phyloP scores from a whole-genome alignment of 1,140 invertebrate species.

The Bombus sibiricus region DNA sequence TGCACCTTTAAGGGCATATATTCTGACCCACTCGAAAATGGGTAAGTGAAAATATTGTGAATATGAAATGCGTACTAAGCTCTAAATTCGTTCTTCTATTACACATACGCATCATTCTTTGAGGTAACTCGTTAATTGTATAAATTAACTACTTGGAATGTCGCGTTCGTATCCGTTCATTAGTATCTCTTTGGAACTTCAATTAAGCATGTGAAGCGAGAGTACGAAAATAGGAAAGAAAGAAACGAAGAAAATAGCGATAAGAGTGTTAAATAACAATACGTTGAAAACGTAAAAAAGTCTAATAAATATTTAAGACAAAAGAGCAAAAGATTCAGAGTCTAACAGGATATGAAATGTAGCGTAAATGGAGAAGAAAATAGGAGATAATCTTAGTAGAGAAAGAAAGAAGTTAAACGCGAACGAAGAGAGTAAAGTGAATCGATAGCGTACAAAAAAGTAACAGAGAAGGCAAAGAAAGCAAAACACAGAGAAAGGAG shows the following conservation, averaged over 20 bases:
- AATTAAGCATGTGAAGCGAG: neutral
- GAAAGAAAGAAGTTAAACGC: neutral
- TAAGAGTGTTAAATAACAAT: neutral
- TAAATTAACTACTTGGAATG: neutral
- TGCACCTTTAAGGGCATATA: conserved; percentile 79
- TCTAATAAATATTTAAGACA: neutral
- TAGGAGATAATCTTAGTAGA: too few relatives aligned
- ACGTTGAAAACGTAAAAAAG: neutral
- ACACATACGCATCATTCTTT: neutral
- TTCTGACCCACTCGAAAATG: conserved; percentile 81
- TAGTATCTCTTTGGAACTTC: neutral
- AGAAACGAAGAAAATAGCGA: neutral
- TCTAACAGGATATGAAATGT: neutral
- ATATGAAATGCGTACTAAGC: neutral
- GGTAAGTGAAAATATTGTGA: conserved; percentile 71
- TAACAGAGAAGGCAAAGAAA: neutral
- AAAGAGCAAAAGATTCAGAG: neutral
- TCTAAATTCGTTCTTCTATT: neutral
- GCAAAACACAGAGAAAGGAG: neutral
- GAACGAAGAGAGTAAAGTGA: neutral
- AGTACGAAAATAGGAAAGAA: neutral
- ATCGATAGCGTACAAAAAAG: neutral
- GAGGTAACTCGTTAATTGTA: neutral
- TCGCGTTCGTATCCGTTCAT: neutral
- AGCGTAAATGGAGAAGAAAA: neutral